A percentile compares a stretch with the other conserved stretches of the same genome.
These are phyloP conservation scores for Morelia viridis DNA, from an alignment of 2,797 vertebrate species.

Conservation along the genomic window DNA sequence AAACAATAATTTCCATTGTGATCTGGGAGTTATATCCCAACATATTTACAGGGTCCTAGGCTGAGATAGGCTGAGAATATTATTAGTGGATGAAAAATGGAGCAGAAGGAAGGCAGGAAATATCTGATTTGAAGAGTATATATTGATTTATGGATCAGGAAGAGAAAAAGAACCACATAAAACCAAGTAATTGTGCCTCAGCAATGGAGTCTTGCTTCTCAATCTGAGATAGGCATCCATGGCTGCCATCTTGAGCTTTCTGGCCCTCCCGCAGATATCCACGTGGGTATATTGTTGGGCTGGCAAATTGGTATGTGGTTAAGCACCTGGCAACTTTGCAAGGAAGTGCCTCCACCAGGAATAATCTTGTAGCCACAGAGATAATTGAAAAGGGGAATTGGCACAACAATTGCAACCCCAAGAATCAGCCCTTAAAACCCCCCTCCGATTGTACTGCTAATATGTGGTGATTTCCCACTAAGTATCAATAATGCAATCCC, in stretches of 20 bases:
- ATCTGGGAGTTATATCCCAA: not conserved
- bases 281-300: not conserved
- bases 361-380: not conserved
- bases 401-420: not conserved
- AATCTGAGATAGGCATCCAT: not conserved
- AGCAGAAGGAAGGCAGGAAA: constrained; percentile 3
- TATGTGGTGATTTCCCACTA: not conserved
- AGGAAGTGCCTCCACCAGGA: not conserved
- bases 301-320: not conserved
- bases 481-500: not conserved
- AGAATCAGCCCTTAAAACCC: not conserved
- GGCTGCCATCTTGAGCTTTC: not conserved
- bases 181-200: not conserved
- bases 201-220: not conserved
- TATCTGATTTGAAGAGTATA: not conserved
- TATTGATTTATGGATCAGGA: not conserved
- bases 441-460: not conserved
- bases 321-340: not conserved
- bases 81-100: constrained; percentile 15
- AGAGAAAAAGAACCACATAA: not conserved
- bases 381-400: not conserved
- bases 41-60: not conserved
- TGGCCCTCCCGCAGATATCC: not conserved
- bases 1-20: not conserved
- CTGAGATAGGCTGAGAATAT: not conserved